phyloP scores from a whole-genome alignment of 2,888 invertebrate species.

The Ptilodon capucinus region DNA sequence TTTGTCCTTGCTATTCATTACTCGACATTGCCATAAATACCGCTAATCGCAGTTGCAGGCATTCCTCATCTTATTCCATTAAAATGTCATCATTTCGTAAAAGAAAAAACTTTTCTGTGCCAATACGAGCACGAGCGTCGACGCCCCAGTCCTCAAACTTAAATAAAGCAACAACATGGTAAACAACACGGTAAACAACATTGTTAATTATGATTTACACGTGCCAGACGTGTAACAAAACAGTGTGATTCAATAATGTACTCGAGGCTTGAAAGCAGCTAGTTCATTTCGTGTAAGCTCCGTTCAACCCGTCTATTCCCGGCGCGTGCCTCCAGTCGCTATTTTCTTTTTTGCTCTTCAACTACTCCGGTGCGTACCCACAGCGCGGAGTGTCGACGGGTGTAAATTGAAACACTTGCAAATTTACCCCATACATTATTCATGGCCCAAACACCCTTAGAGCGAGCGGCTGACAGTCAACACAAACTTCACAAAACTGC shows the following conservation, averaged over 20 bases:
- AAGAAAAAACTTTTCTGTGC: too few relatives aligned
- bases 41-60: too few relatives aligned
- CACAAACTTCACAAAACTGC: conserved; percentile 57
- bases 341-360: conserved; percentile 79
- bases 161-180: too few relatives aligned
- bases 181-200: background rate
- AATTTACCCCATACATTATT: conserved; percentile 82
- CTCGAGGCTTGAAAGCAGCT: conserved; percentile 32
- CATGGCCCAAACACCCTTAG: conserved; percentile 74
- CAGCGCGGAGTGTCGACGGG: conserved; percentile 71
- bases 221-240: conserved; percentile 18
- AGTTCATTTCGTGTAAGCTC: conserved; percentile 24
- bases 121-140: too few relatives aligned
- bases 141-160: too few relatives aligned
- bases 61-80: too few relatives aligned
- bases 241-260: conserved; percentile 25
- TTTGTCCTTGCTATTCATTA: too few relatives aligned
- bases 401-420: conserved; percentile 83
- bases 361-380: conserved; percentile 70
- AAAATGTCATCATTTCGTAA: too few relatives aligned
- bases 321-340: conserved; percentile 50
- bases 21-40: too few relatives aligned
- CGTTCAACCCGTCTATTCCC: conserved; percentile 22
- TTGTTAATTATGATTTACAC: background rate
- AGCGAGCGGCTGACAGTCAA: conserved; percentile 60